Evolutionary conservation across 1,140 invertebrate species (phyloP), one percentile per base, ranked within the genome.

Genomic region (Helicorthomorpha holstii): DNA sequence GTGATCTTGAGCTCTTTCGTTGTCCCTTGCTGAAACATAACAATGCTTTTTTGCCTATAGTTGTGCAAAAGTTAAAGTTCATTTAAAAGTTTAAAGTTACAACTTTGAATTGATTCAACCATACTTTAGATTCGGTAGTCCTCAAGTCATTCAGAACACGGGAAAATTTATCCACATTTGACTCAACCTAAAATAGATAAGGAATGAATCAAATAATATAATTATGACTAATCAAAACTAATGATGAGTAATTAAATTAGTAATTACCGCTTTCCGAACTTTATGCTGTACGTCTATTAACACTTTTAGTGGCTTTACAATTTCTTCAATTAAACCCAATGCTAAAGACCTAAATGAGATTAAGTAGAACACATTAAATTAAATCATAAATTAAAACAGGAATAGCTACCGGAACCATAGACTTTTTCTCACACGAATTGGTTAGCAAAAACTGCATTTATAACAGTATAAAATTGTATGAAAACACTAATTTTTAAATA

Each of bases 41-140:
- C 84, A 87, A 51, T 84, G 76, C 61, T 88, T 85, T 64, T 91
- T 91, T 21, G 80, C 78, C 64, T n/a, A n/a, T n/a, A n/a, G n/a
- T n/a, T n/a, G n/a, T n/a, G n/a, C n/a, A n/a, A n/a, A 52, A 34
- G 14, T 26, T 62, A n/a, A n/a, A n/a, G n/a, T n/a, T n/a, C n/a
- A n/a, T n/a, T 34, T 34, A 34, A 34, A 34, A 34, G 29, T 34
- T 34, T 7, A 34, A 7, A 34, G 29, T 34, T 34, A 16, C 7
- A 34, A 34, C 7, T 34, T 34, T 34, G 16, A 7, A 34, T 34
- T 34, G 29, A 34, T 34, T 34, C 7, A 34, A 16, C 29, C 16
- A 34, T 55, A 68, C 67, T 56, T 91, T 92, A 0, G 78, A 75
- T 63, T 94, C 87, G 22, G 82, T 80, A 21, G 77, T 73, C 44